Evolutionary conservation across 2,888 invertebrate species (phyloP), one percentile per base, ranked within the genome.

Genomic region (Leptopilina syphax): DNA sequence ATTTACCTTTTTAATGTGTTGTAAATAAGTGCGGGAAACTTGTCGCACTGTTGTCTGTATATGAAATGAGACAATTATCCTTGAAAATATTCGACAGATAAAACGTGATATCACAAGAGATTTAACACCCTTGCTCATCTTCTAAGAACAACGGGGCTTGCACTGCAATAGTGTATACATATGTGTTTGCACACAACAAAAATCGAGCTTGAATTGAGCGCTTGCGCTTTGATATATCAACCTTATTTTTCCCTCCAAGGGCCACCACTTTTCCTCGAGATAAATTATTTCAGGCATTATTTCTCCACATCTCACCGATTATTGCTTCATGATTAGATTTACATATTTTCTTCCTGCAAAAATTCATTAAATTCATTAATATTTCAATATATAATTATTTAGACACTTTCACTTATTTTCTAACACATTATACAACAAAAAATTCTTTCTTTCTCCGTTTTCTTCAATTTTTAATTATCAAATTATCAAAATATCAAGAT

Each of bases 151-250:
- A 57, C 73, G 73, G 57, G 54, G 73, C 54, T 70, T 70, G 12
- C n/a, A 79, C 79, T 78, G 81, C 82, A 76, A 77, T 73, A 68
- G 79, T 73, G 3, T 70, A 12, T 50, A 8, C 34, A 34, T 34
- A 34, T 34, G 34, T 34, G 3, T 34, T 3, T 57, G n/a, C 54
- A n/a, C 73, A n/a, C 34, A 34, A 34, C 34, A 34, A 34, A 6
- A 34, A 73, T 57, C 73, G 57, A 73, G 73, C 73, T 57, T 54
- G n/a, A 54, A 70, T 18, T 7, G 27, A 77, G 84, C 85, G 84
- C 85, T 82, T 85, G 85, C 85, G 85, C 85, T 66, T 76, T 81
- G 12, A 66, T 27, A 8, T 18, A 18, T 63, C 76, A 65, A 68
- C 79, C 73, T 79, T 60, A 65, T 77, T 60, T 65, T 76, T 57